These are phyloP conservation scores for Acanthopleura granulata DNA, from an alignment of 2,888 invertebrate genomes.

Conservation along the genomic window DNA sequence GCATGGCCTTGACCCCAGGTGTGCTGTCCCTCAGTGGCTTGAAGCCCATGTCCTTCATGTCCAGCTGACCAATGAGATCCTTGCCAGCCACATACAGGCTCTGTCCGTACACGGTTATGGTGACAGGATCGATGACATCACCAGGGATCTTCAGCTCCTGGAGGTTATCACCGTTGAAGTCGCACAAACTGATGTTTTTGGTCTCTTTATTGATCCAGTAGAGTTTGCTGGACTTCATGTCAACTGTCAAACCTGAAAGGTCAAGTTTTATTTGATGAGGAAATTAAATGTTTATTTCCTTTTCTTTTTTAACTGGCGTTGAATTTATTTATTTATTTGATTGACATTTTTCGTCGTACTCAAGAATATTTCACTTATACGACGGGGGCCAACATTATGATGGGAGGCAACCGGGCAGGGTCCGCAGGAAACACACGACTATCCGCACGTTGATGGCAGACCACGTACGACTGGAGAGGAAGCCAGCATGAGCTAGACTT, in stretches of 20 bases:
- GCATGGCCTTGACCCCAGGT: conserved; percentile 58
- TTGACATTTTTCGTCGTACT: too few relatives aligned
- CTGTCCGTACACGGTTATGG: conserved; percentile 78
- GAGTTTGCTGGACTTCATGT: conserved; percentile 75
- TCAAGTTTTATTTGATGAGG: too few relatives aligned
- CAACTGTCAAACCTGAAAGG: conserved; percentile 75
- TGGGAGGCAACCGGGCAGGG: too few relatives aligned
- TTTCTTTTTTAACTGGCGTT: too few relatives aligned
- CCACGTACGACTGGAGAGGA: too few relatives aligned
- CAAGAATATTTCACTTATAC: too few relatives aligned
- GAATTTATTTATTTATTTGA: too few relatives aligned
- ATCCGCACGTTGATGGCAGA: too few relatives aligned
- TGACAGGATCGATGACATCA: conserved; percentile 75
- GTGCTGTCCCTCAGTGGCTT: conserved; percentile 68
- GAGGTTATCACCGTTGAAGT: conserved; percentile 34
- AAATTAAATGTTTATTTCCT: too few relatives aligned
- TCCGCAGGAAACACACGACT: too few relatives aligned
- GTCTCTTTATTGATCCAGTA: conserved; percentile 79
- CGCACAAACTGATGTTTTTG: conserved; percentile 40
- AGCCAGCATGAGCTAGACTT: too few relatives aligned
- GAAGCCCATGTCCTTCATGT: background rate
- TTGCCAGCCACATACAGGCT: conserved; percentile 66
- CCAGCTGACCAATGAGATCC: conserved; percentile 1
- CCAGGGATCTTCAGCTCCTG: conserved; percentile 50
- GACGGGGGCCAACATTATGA: too few relatives aligned